Evolutionary conservation across 30 jellyfish, hydroid and myxozoan genomes (phyloP), one percentile per base, ranked within the genome.

Genomic region (Turritopsis dohrnii): DNA sequence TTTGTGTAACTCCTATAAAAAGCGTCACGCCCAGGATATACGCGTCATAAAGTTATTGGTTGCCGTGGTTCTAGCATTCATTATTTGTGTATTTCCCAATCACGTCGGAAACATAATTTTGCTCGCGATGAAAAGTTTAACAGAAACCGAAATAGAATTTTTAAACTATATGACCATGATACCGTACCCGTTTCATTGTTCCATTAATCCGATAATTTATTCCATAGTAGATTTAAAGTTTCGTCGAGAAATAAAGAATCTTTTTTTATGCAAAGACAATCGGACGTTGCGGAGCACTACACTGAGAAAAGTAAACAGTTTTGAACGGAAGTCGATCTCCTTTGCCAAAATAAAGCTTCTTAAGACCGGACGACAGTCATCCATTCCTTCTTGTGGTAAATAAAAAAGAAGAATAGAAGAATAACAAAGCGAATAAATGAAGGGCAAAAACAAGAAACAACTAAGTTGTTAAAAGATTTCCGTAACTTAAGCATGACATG

Each of bases 11-110:
- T 13, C 53, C 9, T 79, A 25, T n/a, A 53, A n/a, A 79, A 79
- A 79, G 22, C 77, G 86, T 21, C 77, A 79, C 28, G 41, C 27
- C 18, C 27, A 79, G 22, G 86, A 79, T 52, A 9, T 41, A 20
- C 31, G 86, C 8, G 80, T 79, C 0, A 79, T 79, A 1, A 79
- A 79, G 53, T 30, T 79, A 17, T 29, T 79, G 3, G 53, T 52
- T 28, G 31, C 53, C 24, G 86, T 79, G 23, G 80, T 79, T 31
- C 81, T 79, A 19, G 86, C 86, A 25, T 79, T 79, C 83, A 29
- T 52, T 30, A 17, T 79, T 9, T 79, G 86, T 52, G 86, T 79
- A 21, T 54, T 79, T 20, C 86, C 86, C 19, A 79, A 79, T 29
- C 77, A 79, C 9, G 52, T 79, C 29, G 86, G 83, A 74, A 27